Evolutionary conservation across 2,113 vertebrate species (phyloP), one percentile per base, ranked within the genome.

Genomic region (Haplotaxodon microlepis): DNA sequence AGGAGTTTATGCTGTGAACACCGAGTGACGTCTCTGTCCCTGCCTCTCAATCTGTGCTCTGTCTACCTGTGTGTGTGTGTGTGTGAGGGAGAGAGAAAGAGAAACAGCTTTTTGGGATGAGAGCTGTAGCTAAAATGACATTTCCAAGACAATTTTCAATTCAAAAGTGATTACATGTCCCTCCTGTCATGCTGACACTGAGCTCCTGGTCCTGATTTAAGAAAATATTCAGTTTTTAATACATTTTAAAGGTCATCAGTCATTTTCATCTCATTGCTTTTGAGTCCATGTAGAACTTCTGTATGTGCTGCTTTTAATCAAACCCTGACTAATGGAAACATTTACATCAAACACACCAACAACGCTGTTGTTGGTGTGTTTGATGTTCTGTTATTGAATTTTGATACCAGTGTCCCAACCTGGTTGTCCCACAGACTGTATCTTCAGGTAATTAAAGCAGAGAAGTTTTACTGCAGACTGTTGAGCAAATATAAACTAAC

Each of bases 11-110:
- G 90, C 84, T 89, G 91, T 87, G 92, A 92, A 88, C 90, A 86
- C 89, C 82, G 85, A 92, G 57, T 93, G 93, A 95, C 84, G 63
- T 92, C 91, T 94, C 94, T 91, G 94, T 93, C 85, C 80, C 84
- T 88, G 82, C 83, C 82, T 90, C 91, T 84, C 87, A 90, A 82
- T 93, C 89, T 94, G 94, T 87, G 88, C 86, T 89, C 50, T 63
- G 83, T 84, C 42, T 89, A 57, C 45, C 19, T 89, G 83, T 69
- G 56, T 76, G 14, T 83, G 8, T 83, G 50, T 31, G 31, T 53
- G 50, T 21, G 51, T 11, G 51, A 12, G 0, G 6, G 14, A 29
- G 14, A 11, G 79, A 34, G 29, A 54, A 3, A 88, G 29, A 84
- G 31, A 90, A 90, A 89, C 84, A 82, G 73, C 29, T 87, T 86